Evolutionary conservation across 2,888 invertebrate species (phyloP).

Genomic region (Liopterus haemorrhoidalis): DNA sequence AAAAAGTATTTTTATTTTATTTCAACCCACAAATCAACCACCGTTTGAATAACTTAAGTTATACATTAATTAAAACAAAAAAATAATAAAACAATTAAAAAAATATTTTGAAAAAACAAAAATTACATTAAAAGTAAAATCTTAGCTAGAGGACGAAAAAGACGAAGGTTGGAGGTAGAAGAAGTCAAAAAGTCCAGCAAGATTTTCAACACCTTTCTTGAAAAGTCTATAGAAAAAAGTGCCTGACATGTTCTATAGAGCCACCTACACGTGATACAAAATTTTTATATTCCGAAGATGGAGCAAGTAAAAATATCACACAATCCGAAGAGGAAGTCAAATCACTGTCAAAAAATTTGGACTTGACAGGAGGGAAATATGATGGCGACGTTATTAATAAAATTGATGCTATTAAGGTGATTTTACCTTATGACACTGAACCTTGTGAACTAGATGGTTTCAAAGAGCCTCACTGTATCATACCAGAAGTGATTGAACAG

Average conservation of each 20-base stretch:
- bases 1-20: too few species aligned
- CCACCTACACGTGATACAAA: neutral
- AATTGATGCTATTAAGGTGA: neutral
- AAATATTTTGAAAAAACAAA: too few species aligned
- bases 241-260: too few species aligned
- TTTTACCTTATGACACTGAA: slow-evolving; percentile 9
- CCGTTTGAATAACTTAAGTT: too few species aligned
- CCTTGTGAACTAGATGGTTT: too few species aligned
- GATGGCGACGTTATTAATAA: too few species aligned
- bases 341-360: slow-evolving; percentile 1
- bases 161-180: slow-evolving; percentile 6
- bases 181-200: slow-evolving; percentile 8
- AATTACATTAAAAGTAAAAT: too few species aligned
- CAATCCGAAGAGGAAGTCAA: neutral
- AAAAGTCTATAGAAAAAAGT: slow-evolving; percentile 3
- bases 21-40: too few species aligned
- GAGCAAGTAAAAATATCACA: slow-evolving; percentile 1
- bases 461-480: neutral
- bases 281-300: slow-evolving; percentile 5
- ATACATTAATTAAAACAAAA: too few species aligned
- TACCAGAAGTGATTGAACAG: neutral
- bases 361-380: too few species aligned
- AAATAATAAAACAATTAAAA: too few species aligned
- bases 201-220: slow-evolving; percentile 5
- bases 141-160: slow-evolving; percentile 9